Evolutionary conservation across 2,797 vertebrate species (phyloP).

Genomic region (Phalanger gymnotis): DNA sequence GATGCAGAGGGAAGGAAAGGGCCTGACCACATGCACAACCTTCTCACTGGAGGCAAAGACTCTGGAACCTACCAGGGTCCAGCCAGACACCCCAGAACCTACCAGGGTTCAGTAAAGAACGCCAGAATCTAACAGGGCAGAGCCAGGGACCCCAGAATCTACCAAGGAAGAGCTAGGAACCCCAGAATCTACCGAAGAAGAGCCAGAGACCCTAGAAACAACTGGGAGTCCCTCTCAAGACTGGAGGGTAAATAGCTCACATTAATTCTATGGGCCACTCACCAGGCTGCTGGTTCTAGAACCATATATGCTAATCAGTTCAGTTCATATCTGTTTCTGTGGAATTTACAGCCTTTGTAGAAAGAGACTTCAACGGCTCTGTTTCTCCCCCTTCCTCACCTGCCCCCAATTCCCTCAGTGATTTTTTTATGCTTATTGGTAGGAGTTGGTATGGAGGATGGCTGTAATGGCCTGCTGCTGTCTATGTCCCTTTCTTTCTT

Average conservation of each 20-base stretch:
- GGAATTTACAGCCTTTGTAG: not conserved
- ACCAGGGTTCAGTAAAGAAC: not conserved
- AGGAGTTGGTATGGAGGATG: not conserved
- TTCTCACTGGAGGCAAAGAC: not conserved
- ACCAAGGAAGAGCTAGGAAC: not conserved
- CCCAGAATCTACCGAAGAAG: not conserved
- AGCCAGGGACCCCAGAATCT: not conserved
- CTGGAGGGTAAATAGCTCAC: not conserved
- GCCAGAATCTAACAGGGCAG: not conserved
- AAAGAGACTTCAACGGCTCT: not conserved
- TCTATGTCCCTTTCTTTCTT: not conserved
- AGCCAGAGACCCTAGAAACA: not conserved
- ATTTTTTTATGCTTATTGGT: not conserved
- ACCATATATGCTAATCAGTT: not conserved
- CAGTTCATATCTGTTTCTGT: not conserved
- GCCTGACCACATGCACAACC: not conserved
- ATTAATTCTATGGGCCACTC: not conserved
- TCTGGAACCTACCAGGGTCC: not conserved
- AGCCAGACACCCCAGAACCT: not conserved
- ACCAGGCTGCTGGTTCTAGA: not conserved
- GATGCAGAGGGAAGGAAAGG: not conserved
- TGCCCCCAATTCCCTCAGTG: not conserved
- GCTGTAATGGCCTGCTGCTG: not conserved
- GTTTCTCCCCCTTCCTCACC: not conserved
- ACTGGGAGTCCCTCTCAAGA: not conserved